Percentiles rank a stretch among this genome's conserved stretches.
Conservation (phyloP, 2,797 vertebrate genomes). For the Paguma larvata region DNA sequence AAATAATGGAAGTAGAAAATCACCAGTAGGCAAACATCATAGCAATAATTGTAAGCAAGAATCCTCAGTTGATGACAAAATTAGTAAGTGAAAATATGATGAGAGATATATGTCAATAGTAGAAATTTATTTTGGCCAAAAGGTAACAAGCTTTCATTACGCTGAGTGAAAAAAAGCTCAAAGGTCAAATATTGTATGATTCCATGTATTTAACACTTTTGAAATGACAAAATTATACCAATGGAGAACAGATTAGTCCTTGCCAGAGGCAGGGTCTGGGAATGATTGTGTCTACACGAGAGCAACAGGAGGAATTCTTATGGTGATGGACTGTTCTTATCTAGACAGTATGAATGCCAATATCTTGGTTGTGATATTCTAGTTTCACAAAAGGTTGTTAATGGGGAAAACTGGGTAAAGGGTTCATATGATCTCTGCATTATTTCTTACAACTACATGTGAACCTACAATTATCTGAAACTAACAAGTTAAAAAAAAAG, state of each 20-base stretch:
- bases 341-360: neutral
- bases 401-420: neutral
- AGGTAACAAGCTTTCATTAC: neutral
- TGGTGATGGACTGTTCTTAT: neutral
- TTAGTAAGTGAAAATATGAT: neutral
- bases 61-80: neutral
- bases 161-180: neutral
- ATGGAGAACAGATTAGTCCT: neutral
- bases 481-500: neutral
- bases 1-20: neutral
- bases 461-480: neutral
- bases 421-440: neutral
- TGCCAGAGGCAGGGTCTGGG: neutral
- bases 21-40: neutral
- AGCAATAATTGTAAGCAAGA: neutral
- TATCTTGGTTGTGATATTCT: neutral
- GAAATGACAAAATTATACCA: constrained; percentile 48
- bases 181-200: neutral
- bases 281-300: neutral
- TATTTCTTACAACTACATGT: neutral
- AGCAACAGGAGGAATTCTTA: neutral
- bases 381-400: neutral
- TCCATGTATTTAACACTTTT: neutral
- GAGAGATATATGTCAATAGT: neutral
- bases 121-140: constrained; percentile 37